phyloP scores from a whole-genome alignment of 2,797 vertebrate genomes.

The Pseudochirops cupreus region DNA sequence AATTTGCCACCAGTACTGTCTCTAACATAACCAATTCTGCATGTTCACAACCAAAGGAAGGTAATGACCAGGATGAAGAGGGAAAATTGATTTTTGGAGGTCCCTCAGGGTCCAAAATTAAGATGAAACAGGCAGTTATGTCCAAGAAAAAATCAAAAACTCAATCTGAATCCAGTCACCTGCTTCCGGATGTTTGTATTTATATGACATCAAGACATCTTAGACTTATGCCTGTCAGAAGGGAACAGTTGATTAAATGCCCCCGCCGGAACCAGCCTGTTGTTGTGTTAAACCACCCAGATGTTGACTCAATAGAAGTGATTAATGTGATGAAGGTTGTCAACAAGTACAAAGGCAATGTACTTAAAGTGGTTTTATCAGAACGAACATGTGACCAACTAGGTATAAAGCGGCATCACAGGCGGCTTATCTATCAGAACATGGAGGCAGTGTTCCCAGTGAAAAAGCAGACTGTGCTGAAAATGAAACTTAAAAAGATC shows the following conservation, averaged over 20 bases:
- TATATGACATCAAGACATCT: conserved; percentile 84
- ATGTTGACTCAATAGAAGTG: conserved; percentile 88
- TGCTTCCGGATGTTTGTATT: conserved; percentile 72
- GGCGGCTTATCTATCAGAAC: conserved; percentile 84
- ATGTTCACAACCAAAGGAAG: conserved; percentile 52
- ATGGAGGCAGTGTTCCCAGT: conserved; percentile 75
- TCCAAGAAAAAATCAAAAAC: conserved; percentile 80
- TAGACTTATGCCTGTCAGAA: conserved; percentile 89
- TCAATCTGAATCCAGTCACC: conserved; percentile 58
- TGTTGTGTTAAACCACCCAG: conserved; percentile 96
- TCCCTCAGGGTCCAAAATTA: conserved; percentile 73
- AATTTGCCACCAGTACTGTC: conserved; percentile 42
- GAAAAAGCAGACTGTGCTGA: conserved; percentile 91
- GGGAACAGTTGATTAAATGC: conserved; percentile 90
- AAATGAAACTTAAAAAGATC: conserved; percentile 95
- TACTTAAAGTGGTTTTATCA: conserved; percentile 86
- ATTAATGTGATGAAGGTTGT: conserved; percentile 88
- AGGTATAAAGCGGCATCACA: conserved; percentile 79
- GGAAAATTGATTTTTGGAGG: conserved; percentile 69
- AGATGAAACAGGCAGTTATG: conserved; percentile 72
- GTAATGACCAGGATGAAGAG: conserved; percentile 63
- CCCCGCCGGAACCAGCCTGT: conserved; percentile 95
- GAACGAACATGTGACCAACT: conserved; percentile 85
- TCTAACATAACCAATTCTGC: conserved; percentile 13
- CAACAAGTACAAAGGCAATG: conserved; percentile 87